Base-by-base conservation (phyloP, 2,797 vertebrate species). In the Adelosebastes latens region DNA sequence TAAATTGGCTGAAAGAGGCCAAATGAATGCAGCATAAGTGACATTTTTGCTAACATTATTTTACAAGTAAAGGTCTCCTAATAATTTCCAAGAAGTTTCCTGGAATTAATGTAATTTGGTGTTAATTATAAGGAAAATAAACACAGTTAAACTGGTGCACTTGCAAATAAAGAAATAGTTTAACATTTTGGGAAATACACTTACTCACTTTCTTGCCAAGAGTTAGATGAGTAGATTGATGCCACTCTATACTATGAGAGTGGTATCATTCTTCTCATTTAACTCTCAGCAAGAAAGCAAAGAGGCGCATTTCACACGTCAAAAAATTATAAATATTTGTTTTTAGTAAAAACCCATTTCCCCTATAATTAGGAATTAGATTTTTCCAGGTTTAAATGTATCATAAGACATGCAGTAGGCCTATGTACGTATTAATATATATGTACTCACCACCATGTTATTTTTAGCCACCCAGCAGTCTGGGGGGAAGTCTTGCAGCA, bases 391-490 rank as follows among this genome's bases (percentile, higher is more conserved):
- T 69, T 58, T 39, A 36, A 25, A 18, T 49, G 27, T 31, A 34
- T 20, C 8, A 39, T 73, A 5, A 18, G 16, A 7, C 4, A 25
- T 42, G 22, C 6, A 20, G 9, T 62, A 46, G 22, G 5, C 10
- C 42, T 63, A 7, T 46, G 42, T 16, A 46, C 16, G 42, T 31
- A 27, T 31, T 32, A 4, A 80, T 34, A 66, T 13, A 16, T 18
- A 5, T 27, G 36, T 39, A 93, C 97, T 97, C 87, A 99, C 98
- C 97, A 97, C 97, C 97, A 99, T 97, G 63, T 97, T 97, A 2
- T 97, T 99, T 93, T 97, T 97, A 89, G 97, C 96, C 1, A 99
- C 97, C 98, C 98, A 99, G 92, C 97, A 99, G 93, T 98, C 96
- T 42, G 93, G 66, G 3, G 98, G 98, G 86, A 99, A 99, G 55